These are phyloP conservation scores for Ips nitidus DNA, from an alignment of 1,140 invertebrate genomes.

Conservation along the genomic window DNA sequence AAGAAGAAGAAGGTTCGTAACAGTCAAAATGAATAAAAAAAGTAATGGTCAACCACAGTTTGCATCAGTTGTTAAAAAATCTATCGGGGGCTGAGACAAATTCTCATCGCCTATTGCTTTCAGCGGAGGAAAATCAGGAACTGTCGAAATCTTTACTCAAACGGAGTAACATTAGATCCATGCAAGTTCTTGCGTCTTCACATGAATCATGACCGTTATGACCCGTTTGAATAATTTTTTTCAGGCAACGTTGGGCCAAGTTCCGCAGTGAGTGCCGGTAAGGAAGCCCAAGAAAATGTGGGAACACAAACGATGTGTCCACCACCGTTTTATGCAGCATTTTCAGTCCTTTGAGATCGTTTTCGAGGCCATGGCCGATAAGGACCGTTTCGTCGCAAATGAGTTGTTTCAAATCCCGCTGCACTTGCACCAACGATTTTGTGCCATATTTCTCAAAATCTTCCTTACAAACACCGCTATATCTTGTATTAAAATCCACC, in stretches of 20 bases:
- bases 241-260: slow-evolving; percentile 68
- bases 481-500: slow-evolving; percentile 81
- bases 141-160: slow-evolving; percentile 19
- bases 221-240: slow-evolving; percentile 74
- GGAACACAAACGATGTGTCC: slow-evolving; percentile 85
- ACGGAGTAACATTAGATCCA: slow-evolving; percentile 81
- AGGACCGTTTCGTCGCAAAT: slow-evolving; percentile 84
- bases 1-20: too few species aligned
- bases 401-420: slow-evolving; percentile 77
- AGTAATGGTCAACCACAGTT: too few species aligned
- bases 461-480: slow-evolving; percentile 14
- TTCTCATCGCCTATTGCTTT: too few species aligned
- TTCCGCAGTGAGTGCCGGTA: slow-evolving; percentile 76
- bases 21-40: too few species aligned
- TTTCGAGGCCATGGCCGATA: slow-evolving; percentile 93
- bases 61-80: too few species aligned
- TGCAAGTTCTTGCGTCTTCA: slow-evolving; percentile 83
- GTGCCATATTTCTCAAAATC: slow-evolving; percentile 74
- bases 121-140: too few species aligned
- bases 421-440: slow-evolving; percentile 77
- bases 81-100: too few species aligned
- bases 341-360: slow-evolving; percentile 84
- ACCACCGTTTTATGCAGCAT: slow-evolving; percentile 82
- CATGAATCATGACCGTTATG: slow-evolving; percentile 79
- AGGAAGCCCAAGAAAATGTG: slow-evolving; percentile 76